These are phyloP conservation scores for Halichondria panicea DNA, from an alignment of 37 sponge, comb jelly and placozoan genomes.

Conservation along the genomic window DNA sequence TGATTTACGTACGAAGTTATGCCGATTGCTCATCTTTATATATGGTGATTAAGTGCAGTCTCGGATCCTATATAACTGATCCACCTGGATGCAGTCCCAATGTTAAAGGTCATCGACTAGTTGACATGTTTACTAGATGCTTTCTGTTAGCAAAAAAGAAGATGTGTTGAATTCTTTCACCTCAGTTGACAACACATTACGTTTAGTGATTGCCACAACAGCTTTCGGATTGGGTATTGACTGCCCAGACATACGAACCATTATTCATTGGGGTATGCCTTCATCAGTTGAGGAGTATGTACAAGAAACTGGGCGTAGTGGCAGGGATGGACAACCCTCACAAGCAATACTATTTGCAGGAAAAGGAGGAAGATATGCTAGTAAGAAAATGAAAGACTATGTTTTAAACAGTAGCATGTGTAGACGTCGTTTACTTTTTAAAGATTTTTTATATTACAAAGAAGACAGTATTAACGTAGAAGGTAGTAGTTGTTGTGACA, in stretches of 20 bases:
- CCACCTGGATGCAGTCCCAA: slow-evolving; percentile 35
- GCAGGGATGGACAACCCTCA: slow-evolving; percentile 44
- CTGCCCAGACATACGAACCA: slow-evolving; percentile 35
- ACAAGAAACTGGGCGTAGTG: slow-evolving; percentile 51
- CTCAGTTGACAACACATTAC: not conserved
- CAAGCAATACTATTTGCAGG: slow-evolving; percentile 24
- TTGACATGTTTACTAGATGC: slow-evolving; percentile 45
- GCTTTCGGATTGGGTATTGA: slow-evolving; percentile 63
- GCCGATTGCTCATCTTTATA: slow-evolving; percentile 25
- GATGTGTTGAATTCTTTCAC: slow-evolving; percentile 26
- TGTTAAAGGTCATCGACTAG: slow-evolving; percentile 5
- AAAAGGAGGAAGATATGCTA: slow-evolving; percentile 2
- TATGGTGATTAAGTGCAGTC: not conserved
- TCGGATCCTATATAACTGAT: slow-evolving; percentile 42
- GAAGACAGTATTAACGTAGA: not conserved
- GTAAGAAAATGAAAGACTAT: not conserved
- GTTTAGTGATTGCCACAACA: slow-evolving; percentile 39
- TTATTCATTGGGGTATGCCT: slow-evolving; percentile 50
- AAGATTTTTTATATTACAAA: not conserved
- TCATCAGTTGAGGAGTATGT: slow-evolving; percentile 34
- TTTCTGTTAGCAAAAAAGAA: slow-evolving; percentile 23
- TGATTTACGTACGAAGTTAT: slow-evolving; percentile 18
- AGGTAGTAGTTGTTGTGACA: not conserved
- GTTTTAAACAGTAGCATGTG: not conserved
- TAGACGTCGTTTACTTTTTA: slow-evolving; percentile 6